phyloP scores from a whole-genome alignment of 2,888 invertebrate species.

The Parnassius smintheus region DNA sequence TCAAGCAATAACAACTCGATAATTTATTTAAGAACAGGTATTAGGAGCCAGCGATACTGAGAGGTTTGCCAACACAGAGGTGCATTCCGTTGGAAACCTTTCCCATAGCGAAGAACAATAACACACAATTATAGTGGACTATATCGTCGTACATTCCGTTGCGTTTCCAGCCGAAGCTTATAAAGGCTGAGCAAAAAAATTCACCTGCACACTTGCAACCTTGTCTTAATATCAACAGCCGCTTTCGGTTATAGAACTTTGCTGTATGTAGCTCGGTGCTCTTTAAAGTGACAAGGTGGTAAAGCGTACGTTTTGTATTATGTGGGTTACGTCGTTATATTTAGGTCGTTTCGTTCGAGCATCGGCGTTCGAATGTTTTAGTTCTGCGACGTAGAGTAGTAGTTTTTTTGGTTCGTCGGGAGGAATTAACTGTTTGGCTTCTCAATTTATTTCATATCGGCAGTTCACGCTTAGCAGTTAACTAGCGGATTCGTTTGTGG shows the following conservation, averaged over 20 bases:
- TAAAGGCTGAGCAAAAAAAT: constrained; percentile 70
- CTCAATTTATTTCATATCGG: constrained; percentile 18
- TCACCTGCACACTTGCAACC: constrained; percentile 60
- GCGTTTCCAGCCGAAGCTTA: constrained; percentile 66
- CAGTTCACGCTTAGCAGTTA: background rate
- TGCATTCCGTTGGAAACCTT: constrained; percentile 42
- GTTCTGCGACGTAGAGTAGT: constrained; percentile 37
- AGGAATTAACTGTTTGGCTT: constrained; percentile 27
- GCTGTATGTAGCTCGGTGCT: constrained; percentile 38
- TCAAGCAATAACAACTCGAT: background rate
- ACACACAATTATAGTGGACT: constrained; percentile 43
- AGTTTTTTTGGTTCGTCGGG: constrained; percentile 29
- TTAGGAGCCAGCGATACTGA: constrained; percentile 12
- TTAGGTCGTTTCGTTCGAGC: constrained; percentile 59
- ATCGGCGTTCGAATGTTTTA: constrained; percentile 49
- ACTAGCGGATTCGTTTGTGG: background rate
- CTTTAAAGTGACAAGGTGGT: constrained; percentile 58
- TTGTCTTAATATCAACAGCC: constrained; percentile 54
- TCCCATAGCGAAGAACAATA: constrained; percentile 60
- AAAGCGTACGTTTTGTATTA: constrained; percentile 47
- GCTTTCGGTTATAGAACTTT: constrained; percentile 44
- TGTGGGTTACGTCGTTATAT: constrained; percentile 62
- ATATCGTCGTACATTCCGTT: constrained; percentile 49
- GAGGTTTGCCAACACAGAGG: constrained; percentile 32
- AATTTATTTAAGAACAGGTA: constrained; percentile 19